Evolutionary conservation across 2,797 vertebrate species (phyloP).

Genomic region (Liparis tanakae): DNA sequence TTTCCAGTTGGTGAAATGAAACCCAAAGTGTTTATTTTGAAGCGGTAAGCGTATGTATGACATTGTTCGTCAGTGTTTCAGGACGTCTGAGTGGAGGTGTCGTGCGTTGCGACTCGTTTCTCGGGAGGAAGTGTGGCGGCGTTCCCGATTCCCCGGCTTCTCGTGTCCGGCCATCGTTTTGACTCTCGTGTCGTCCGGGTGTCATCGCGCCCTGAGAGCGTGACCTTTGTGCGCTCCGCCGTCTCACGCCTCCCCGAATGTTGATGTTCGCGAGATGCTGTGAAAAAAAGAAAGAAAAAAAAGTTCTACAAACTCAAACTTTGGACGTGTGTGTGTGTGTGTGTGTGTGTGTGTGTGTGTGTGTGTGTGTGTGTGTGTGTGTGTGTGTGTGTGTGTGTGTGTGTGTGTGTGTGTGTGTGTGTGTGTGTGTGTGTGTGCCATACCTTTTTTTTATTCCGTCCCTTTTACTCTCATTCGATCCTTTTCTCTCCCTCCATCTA

Average conservation of each 20-base stretch:
- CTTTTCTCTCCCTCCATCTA: constrained; percentile 48
- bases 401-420: constrained; percentile 14
- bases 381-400: neutral
- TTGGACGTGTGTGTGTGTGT: constrained; percentile 11
- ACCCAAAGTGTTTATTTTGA: neutral
- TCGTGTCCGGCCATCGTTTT: neutral
- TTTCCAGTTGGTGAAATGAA: neutral
- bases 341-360: neutral
- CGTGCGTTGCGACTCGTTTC: neutral
- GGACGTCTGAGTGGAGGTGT: neutral
- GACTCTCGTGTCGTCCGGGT: neutral
- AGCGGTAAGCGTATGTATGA: too few species aligned
- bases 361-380: constrained; percentile 5
- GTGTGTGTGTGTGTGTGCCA: neutral
- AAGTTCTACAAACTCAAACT: constrained; percentile 43
- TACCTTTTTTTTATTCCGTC: constrained; percentile 35
- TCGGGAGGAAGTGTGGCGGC: neutral
- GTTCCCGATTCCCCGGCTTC: neutral
- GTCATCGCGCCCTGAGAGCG: constrained; percentile 11
- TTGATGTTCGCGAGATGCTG: constrained; percentile 10
- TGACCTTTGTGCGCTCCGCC: constrained; percentile 43
- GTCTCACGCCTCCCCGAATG: constrained; percentile 11
- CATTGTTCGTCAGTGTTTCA: too few species aligned
- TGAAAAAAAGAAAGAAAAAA: constrained; percentile 30
- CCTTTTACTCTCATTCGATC: constrained; percentile 33